phyloP scores from a whole-genome alignment of 2,113 vertebrate genomes.

The Capra hircus region DNA sequence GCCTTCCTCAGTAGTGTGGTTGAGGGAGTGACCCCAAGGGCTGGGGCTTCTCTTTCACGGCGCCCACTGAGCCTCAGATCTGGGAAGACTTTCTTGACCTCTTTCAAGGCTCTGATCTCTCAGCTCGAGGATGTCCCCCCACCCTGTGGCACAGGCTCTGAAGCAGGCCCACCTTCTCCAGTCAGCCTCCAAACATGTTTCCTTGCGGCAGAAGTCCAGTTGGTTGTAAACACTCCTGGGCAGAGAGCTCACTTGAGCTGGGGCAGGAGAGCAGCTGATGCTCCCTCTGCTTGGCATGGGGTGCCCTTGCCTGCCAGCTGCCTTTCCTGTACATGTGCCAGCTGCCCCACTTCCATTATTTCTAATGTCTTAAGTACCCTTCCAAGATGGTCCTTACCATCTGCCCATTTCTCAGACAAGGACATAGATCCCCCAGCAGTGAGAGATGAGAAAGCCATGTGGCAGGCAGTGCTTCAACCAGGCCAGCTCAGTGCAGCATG shows the following conservation, averaged over 20 bases:
- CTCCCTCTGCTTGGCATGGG: not conserved
- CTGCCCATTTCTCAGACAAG: not conserved
- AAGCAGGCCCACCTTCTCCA: not conserved
- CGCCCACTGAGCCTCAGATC: not conserved
- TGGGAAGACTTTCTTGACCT: not conserved
- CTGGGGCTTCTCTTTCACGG: fast-evolving
- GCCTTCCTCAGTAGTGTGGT: not conserved
- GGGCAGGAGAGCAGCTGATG: not conserved
- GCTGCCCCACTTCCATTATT: not conserved
- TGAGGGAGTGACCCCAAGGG: not conserved
- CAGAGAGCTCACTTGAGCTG: fast-evolving
- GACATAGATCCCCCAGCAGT: not conserved
- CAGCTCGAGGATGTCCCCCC: fast-evolving
- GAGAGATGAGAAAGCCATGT: not conserved
- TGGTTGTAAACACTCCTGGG: not conserved
- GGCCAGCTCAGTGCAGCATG: too few species aligned
- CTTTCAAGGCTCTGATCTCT: not conserved
- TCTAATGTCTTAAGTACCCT: not conserved
- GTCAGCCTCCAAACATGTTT: not conserved
- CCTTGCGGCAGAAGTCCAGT: not conserved
- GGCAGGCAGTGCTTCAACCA: not conserved
- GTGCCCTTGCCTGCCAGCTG: fast-evolving
- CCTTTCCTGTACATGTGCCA: fast-evolving
- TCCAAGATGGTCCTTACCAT: not conserved
- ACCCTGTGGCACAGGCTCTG: fast-evolving